These are phyloP conservation scores for human DNA, from an alignment of 2,113 vertebrate genomes.

Conservation along the genomic window DNA sequence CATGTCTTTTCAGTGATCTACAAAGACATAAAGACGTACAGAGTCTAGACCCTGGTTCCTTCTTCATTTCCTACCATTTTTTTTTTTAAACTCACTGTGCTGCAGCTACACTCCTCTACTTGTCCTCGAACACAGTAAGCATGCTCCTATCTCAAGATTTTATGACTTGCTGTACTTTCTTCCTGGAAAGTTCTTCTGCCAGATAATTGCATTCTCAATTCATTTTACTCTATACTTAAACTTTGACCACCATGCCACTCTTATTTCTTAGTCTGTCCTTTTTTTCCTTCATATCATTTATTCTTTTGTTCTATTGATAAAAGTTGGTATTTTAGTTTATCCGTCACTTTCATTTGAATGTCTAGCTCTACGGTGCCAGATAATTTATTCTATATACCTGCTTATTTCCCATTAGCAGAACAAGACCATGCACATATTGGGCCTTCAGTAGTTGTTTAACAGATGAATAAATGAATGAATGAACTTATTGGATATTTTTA, in stretches of 20 bases:
- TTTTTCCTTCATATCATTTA: not conserved
- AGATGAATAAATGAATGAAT: constrained; percentile 15
- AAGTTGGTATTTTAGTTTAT: not conserved
- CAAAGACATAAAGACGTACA: not conserved
- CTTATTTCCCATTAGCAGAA: not conserved
- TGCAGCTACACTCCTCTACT: too few species aligned
- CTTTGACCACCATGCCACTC: not conserved
- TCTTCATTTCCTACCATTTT: not conserved
- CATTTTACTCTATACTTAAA: not conserved
- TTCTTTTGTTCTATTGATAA: not conserved
- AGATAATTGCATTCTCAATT: not conserved
- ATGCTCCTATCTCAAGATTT: not conserved
- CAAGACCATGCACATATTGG: not conserved
- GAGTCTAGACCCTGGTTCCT: not conserved
- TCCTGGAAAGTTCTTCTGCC: not conserved
- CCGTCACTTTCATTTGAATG: not conserved
- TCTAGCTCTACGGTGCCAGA: not conserved
- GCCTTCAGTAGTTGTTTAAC: not conserved
- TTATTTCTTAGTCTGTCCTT: not conserved
- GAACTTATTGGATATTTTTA: not conserved
- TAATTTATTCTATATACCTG: not conserved
- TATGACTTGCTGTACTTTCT: not conserved
- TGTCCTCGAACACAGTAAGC: not conserved
- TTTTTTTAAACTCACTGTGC: not conserved
- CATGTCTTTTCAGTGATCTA: not conserved